Evolutionary conservation across 2,888 invertebrate genomes (phyloP), one percentile per base, ranked within the genome.

Genomic region (Coelogynopora nodosa): DNA sequence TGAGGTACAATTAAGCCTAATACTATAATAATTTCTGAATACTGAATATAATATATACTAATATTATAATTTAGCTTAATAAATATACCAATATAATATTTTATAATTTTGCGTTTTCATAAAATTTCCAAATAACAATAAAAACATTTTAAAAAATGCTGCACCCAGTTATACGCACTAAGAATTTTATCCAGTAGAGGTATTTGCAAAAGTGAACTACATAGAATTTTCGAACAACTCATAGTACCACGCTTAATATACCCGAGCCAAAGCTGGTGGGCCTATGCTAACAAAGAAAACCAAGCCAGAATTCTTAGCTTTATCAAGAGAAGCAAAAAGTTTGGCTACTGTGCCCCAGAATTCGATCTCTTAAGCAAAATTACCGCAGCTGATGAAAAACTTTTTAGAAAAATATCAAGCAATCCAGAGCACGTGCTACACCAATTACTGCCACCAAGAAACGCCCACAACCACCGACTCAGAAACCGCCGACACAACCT

Each of bases 71-170:
- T n/a, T n/a, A n/a, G n/a, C n/a, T n/a, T n/a, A n/a, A n/a, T n/a
- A n/a, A n/a, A n/a, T n/a, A n/a, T n/a, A n/a, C n/a, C n/a, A n/a
- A n/a, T n/a, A n/a, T n/a, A n/a, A n/a, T n/a, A n/a, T n/a, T n/a
- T n/a, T n/a, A n/a, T n/a, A n/a, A n/a, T n/a, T n/a, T n/a, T n/a
- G n/a, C n/a, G n/a, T n/a, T n/a, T n/a, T n/a, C n/a, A n/a, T n/a
- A n/a, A n/a, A n/a, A n/a, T n/a, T n/a, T n/a, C n/a, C n/a, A n/a
- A n/a, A n/a, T n/a, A n/a, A n/a, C n/a, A n/a, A n/a, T n/a, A n/a
- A n/a, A n/a, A n/a, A n/a, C n/a, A n/a, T n/a, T n/a, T 49, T 49
- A 74, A 74, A 74, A 74, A 74, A 74, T 74, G 74, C 74, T 74
- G 74, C 74, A 74, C 74, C 23, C 74, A 13, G 74, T 74, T 74